Percentiles rank a stretch among this genome's conserved stretches.
These are phyloP conservation scores for Sesamia nonagrioides DNA, from an alignment of 1,140 invertebrate species.

Conservation along the genomic window DNA sequence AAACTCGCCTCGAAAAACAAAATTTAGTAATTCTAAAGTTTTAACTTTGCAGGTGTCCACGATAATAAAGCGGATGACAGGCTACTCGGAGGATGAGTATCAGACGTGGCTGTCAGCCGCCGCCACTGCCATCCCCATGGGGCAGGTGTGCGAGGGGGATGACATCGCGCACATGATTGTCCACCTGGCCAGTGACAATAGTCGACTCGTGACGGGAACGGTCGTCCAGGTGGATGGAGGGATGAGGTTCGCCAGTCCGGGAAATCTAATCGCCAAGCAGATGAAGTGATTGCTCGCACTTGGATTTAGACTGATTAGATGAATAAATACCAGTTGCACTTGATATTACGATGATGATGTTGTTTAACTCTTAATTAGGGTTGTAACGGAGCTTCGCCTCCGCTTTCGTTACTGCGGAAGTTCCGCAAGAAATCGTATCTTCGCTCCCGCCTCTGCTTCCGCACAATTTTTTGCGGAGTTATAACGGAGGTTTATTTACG, in stretches of 20 bases:
- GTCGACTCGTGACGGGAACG: constrained; percentile 49
- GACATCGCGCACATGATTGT: constrained; percentile 93
- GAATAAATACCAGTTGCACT: not conserved
- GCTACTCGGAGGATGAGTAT: constrained; percentile 55
- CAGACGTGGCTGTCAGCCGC: constrained; percentile 44
- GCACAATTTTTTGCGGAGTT: too few relatives aligned
- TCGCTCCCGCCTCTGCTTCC: too few relatives aligned
- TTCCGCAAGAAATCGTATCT: too few relatives aligned
- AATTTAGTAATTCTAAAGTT: not conserved
- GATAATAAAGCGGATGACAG: constrained; percentile 55
- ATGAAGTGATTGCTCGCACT: not conserved
- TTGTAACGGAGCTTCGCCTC: too few relatives aligned
- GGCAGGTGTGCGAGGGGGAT: constrained; percentile 89
- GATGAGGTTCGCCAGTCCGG: constrained; percentile 1
- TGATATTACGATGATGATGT: too few relatives aligned
- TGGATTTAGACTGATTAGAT: too few relatives aligned
- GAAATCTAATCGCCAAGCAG: not conserved
- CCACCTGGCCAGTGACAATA: constrained; percentile 88
- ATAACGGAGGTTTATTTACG: too few relatives aligned
- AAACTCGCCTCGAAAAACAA: too few relatives aligned
- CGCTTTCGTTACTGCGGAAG: too few relatives aligned
- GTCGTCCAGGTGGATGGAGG: constrained; percentile 52
- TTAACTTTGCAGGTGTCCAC: constrained; percentile 50
- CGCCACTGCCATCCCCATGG: constrained; percentile 85
- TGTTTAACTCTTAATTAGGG: too few relatives aligned